Evolutionary conservation across 2,888 invertebrate genomes (phyloP).

Genomic region (Drosophila bunnanda): DNA sequence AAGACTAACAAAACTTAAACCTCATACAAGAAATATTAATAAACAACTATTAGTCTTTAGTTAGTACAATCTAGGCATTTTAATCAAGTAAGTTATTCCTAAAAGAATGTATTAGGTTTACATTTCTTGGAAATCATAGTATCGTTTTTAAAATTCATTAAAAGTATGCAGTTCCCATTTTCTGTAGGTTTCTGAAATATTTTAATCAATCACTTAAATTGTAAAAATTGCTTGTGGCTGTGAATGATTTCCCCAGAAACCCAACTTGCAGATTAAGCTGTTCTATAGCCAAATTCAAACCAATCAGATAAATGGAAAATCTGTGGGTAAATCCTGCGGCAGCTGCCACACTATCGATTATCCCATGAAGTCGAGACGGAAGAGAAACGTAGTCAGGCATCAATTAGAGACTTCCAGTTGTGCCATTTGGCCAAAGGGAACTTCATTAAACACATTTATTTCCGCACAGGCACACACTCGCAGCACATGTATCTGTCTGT

Average conservation of each 20-base stretch:
- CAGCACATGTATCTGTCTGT: conserved; percentile 31
- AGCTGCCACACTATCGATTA: conserved; percentile 41
- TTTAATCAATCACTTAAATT: background rate
- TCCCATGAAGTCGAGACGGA: background rate
- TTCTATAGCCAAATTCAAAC: background rate
- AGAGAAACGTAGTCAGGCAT: conserved; percentile 38
- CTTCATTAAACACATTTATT: conserved; percentile 72
- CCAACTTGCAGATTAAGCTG: background rate
- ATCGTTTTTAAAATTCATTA: background rate
- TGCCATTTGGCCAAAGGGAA: conserved; percentile 60
- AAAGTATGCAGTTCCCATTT: background rate
- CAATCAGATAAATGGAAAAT: conserved; percentile 34
- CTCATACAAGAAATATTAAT: background rate
- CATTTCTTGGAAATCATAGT: background rate
- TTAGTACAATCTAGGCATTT: background rate
- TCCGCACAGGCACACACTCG: conserved; percentile 24
- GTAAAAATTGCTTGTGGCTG: background rate
- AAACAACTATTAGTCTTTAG: background rate
- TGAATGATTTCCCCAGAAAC: background rate
- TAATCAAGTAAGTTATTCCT: background rate
- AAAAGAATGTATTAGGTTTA: background rate
- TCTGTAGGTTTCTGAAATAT: background rate
- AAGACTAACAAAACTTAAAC: background rate
- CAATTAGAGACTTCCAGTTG: conserved; percentile 64
- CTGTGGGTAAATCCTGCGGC: conserved; percentile 27